Evolutionary conservation across 2,888 invertebrate species (phyloP).

Genomic region (Diachrysia chrysitis): DNA sequence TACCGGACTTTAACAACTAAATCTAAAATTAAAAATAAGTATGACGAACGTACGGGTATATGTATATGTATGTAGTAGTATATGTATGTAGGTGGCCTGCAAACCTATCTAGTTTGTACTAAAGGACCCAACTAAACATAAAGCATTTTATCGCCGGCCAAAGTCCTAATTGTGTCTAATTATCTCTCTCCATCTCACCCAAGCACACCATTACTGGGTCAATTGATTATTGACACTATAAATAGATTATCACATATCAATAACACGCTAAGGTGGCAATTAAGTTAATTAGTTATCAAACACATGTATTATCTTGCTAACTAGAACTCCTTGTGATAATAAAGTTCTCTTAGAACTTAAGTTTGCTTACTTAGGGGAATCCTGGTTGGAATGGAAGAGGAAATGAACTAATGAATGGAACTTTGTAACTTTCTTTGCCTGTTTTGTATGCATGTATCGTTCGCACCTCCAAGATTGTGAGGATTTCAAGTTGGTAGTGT

Average conservation of each 20-base stretch:
- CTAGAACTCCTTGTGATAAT: conserved; percentile 23
- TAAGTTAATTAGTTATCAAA: conserved; percentile 39
- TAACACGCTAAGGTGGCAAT: conserved; percentile 42
- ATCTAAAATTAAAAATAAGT: too few species aligned
- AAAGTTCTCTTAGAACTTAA: conserved; percentile 25
- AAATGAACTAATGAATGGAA: conserved; percentile 49
- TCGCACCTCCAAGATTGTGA: conserved; percentile 23
- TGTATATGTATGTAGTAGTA: too few species aligned
- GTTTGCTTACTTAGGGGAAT: conserved; percentile 22
- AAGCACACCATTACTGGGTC: conserved; percentile 46
- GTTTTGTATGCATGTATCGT: conserved; percentile 38
- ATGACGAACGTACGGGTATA: too few species aligned
- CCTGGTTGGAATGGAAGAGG: conserved; percentile 12
- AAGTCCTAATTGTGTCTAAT: conserved; percentile 41
- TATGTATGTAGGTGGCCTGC: too few species aligned
- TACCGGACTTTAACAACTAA: too few species aligned
- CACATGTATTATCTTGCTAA: conserved; percentile 24
- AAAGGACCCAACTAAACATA: not conserved
- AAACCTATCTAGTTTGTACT: not conserved
- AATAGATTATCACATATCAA: conserved; percentile 46
- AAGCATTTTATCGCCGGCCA: conserved; percentile 12
- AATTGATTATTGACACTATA: conserved; percentile 50
- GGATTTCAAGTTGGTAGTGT: not conserved
- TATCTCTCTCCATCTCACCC: conserved; percentile 33
- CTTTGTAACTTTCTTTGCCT: conserved; percentile 28